Evolutionary conservation across 2,797 vertebrate genomes (phyloP), one percentile per base, ranked within the genome.

Genomic region (Acanthurus tractus): DNA sequence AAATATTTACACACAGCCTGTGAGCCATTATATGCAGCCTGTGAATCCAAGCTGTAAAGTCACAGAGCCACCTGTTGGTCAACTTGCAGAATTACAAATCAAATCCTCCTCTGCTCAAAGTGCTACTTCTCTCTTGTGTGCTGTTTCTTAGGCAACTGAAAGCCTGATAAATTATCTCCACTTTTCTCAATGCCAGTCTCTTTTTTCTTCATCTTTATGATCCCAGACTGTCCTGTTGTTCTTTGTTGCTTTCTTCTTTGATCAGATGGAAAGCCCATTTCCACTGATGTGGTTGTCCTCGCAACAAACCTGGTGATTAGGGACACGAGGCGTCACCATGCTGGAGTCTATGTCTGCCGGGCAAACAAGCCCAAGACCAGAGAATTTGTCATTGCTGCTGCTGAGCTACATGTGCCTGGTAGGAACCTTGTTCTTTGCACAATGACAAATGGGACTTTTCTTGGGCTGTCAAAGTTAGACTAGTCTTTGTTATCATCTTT

Each of bases 331-430:
- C 95, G 95, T 73, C 95, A 96, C 81, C 98, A 99, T 79, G 95
- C 96, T 0, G 98, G 98, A 13, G 85, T 98, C 52, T 99, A 99
- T 0, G 96, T 99, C 74, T 99, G 98, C 88, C 94, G 97, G 2
- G 98, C 97, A 83, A 99, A 99, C 94, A 98, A 97, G 85, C 97
- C 97, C 74, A 97, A 93, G 74, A 99, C 97, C 38, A 96, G 97
- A 72, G 96, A 98, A 88, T 99, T 98, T 11, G 95, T 97, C 66
- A 96, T 92, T 0, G 96, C 97, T 0, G 94, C 96, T 0, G 98
- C 98, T 0, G 96, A 98, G 92, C 96, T 99, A 74, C 96, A 92
- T 3, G 96, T 99, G 54, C 94, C 97, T 6, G 97, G 98, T 99
- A 94, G 95, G 95, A 73, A 8, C 22, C 34, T 38, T n/a, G 13